Base-by-base conservation (phyloP, 1,140 invertebrate species). In the Acromyrmex echinatior region DNA sequence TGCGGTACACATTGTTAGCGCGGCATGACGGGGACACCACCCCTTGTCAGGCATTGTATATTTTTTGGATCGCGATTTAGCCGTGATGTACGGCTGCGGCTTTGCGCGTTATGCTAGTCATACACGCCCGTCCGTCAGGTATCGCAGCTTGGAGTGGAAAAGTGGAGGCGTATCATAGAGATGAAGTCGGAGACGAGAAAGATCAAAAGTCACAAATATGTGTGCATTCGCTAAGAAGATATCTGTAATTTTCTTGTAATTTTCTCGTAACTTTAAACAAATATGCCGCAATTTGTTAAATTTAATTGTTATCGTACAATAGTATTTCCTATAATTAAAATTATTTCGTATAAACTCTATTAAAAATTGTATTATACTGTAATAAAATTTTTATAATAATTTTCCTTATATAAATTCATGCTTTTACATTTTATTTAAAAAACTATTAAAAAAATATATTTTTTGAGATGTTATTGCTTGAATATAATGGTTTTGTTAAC, bases 11-110 rank as follows among this genome's bases (percentile, higher is more conserved):
- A 94, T 91, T 93, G 93, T 94, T 94, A 93, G 91, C 90, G 88
- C 86, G 87, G 81, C 87, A 90, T 91, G 93, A 89, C 89, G 88
- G 80, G 86, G 86, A 86, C 86, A 90, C 89, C 87, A 90, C 86
- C 91, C 90, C 92, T 76, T 94, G 94, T 94, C 93, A 92, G 92
- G 82, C 88, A 93, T 95, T 95, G 94, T 95, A 95, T 95, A 95
- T 95, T 95, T 95, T 95, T 95, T 95, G 93, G 94, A 95, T 95
- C 94, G 93, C 94, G 94, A 95, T 95, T 94, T 94, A 95, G 94
- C 92, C 78, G 93, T 95, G 94, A 95, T 95, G 94, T 95, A 95
- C 93, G 94, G 91, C 92, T 87, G 88, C 91, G 93, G 93, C 94
- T 95, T 95, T 95, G 84, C 92, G 86, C 91, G 91, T 92, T 92